phyloP scores from a whole-genome alignment of 2,888 invertebrate genomes.

The Pomacea canaliculata region DNA sequence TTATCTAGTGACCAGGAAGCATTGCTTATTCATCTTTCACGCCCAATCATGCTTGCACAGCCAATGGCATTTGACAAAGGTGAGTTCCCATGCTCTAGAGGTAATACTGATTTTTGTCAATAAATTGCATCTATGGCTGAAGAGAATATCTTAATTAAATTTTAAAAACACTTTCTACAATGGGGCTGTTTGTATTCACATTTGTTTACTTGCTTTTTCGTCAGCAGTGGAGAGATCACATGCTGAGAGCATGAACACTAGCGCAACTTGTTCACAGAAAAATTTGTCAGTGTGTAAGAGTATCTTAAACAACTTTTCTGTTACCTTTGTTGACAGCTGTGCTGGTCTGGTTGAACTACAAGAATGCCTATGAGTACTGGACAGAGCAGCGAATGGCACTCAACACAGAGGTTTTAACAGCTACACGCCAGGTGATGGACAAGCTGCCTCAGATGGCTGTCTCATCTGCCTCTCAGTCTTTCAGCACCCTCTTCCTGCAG shows the following conservation, averaged over 20 bases:
- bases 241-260: too few species aligned
- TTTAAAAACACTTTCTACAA: background rate
- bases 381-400: conserved; percentile 93
- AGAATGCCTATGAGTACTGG: conserved; percentile 99
- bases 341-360: conserved; percentile 98
- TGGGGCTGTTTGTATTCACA: background rate
- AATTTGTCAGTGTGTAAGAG: background rate
- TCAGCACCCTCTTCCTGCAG: conserved; percentile 92
- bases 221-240: too few species aligned
- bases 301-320: background rate
- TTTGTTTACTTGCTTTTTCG: too few species aligned
- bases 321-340: conserved; percentile 72
- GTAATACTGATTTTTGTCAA: background rate
- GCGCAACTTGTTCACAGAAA: background rate
- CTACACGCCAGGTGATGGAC: conserved; percentile 76
- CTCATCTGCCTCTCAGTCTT: conserved; percentile 57
- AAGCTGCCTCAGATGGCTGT: conserved; percentile 74
- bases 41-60: conserved; percentile 95
- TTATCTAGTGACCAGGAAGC: conserved; percentile 76
- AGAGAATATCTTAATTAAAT: background rate
- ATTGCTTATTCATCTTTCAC: conserved; percentile 84
- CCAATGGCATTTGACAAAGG: conserved; percentile 97
- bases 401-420: conserved; percentile 80
- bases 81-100: conserved; percentile 29
- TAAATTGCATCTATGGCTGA: too few species aligned